phyloP scores from a whole-genome alignment of 2,888 invertebrate genomes.

The Tineola bisselliella region DNA sequence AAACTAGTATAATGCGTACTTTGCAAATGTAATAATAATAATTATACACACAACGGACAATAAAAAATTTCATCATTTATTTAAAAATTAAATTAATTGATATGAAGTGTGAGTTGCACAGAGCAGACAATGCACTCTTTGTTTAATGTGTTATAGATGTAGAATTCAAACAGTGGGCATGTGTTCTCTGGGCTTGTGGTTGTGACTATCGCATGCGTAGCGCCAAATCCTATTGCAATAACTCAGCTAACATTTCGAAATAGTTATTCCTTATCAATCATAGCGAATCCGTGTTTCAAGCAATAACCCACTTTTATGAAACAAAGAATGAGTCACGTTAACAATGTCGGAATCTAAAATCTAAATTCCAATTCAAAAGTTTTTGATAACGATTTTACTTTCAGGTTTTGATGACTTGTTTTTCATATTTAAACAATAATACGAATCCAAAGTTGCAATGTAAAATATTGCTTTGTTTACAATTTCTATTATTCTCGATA shows the following conservation, averaged over 20 bases:
- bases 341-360: not conserved
- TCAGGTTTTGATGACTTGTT: no score
- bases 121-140: not conserved
- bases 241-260: slow-evolving; percentile 1
- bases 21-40: no score
- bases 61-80: no score
- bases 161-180: not conserved
- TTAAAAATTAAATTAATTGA: no score
- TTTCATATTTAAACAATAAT: no score
- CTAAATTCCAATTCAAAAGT: not conserved
- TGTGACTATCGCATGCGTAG: not conserved
- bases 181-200: not conserved
- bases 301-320: slow-evolving; percentile 10
- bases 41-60: no score
- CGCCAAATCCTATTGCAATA: not conserved
- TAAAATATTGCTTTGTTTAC: not conserved
- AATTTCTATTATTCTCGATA: no score
- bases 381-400: not conserved
- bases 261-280: slow-evolving; percentile 7
- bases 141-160: not conserved
- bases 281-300: slow-evolving; percentile 6
- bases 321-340: slow-evolving; percentile 8
- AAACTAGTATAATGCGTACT: no score
- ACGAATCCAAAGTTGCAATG: no score
- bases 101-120: no score